Conservation (phyloP, 2,888 invertebrate species). For the Drosophila engyochracea region DNA sequence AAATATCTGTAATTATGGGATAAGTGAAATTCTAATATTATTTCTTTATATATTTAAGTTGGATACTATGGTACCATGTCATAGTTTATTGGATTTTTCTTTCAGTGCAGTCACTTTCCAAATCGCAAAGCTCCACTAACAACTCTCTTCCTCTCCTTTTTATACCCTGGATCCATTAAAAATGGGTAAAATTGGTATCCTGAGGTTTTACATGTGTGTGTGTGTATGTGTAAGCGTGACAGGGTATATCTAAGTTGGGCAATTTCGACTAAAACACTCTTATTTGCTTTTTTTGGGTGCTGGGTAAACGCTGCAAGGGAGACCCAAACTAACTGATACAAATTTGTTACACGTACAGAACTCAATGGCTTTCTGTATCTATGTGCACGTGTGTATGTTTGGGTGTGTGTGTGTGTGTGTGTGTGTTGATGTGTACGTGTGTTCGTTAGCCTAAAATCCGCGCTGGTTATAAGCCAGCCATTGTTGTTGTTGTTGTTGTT, state of each 20-base stretch:
- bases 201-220: neutral
- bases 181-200: neutral
- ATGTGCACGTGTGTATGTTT: slow-evolving; percentile 12
- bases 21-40: neutral
- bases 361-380: slow-evolving; percentile 28
- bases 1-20: neutral
- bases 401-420: slow-evolving; percentile 1
- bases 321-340: slow-evolving; percentile 73
- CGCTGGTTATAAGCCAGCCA: slow-evolving; percentile 59
- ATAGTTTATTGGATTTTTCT: slow-evolving; percentile 6
- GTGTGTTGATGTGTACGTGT: slow-evolving; percentile 60
- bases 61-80: neutral
- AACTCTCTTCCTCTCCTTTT: slow-evolving; percentile 32
- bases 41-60: neutral
- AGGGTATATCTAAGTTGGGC: neutral
- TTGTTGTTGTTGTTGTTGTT: slow-evolving; percentile 42
- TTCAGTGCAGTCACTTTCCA: slow-evolving; percentile 39
- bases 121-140: slow-evolving; percentile 35
- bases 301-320: slow-evolving; percentile 53
- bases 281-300: slow-evolving; percentile 8
- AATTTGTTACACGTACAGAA: slow-evolving; percentile 75
- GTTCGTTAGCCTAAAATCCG: slow-evolving; percentile 78
- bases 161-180: neutral
- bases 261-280: neutral
- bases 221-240: neutral